phyloP scores from a whole-genome alignment of 1,140 invertebrate genomes.

The Eueides isabella region DNA sequence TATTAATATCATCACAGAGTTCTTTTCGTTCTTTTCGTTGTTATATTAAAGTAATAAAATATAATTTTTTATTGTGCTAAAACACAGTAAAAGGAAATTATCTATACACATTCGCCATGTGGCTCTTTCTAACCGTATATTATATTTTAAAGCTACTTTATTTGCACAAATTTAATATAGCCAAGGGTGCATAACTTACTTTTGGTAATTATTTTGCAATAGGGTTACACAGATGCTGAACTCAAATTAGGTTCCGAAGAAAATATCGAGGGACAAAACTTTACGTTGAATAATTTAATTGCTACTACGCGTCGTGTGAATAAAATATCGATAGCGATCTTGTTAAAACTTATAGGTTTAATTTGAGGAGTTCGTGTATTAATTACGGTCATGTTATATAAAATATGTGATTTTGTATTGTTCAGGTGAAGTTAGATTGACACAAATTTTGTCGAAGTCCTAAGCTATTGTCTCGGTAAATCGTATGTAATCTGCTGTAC shows the following conservation, averaged over 20 bases:
- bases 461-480: too few relatives aligned
- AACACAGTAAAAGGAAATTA: constrained; percentile 60
- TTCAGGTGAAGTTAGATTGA: background rate
- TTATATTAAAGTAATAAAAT: too few relatives aligned
- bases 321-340: constrained; percentile 49
- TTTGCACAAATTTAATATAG: constrained; percentile 75
- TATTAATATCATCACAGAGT: too few relatives aligned
- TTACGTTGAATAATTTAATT: constrained; percentile 65
- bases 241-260: constrained; percentile 62
- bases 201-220: constrained; percentile 78
- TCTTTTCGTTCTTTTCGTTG: too few relatives aligned
- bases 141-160: constrained; percentile 67
- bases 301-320: constrained; percentile 46
- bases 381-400: background rate
- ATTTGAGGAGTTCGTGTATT: background rate
- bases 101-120: constrained; percentile 68
- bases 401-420: background rate
- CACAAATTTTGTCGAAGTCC: background rate
- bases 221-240: constrained; percentile 72
- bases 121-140: constrained; percentile 56
- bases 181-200: constrained; percentile 81
- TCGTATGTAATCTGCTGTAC: too few relatives aligned
- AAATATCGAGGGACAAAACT: constrained; percentile 59
- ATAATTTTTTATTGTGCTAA: too few relatives aligned
- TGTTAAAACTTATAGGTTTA: constrained; percentile 13